Evolutionary conservation across 2,888 invertebrate genomes (phyloP).

Genomic region (Tenthredo distinguenda): DNA sequence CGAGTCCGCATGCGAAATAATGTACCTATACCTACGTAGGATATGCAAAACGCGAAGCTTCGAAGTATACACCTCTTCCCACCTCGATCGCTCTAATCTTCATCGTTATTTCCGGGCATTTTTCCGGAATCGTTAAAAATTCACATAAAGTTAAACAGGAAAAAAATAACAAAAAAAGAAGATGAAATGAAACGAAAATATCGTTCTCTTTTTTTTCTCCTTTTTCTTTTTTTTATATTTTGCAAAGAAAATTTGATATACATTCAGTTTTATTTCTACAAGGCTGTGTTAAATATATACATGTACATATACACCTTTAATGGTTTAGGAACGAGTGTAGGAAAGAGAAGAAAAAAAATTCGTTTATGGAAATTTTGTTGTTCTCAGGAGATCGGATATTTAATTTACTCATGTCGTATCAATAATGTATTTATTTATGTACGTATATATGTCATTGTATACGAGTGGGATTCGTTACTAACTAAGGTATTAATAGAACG

Average conservation of each 20-base stretch:
- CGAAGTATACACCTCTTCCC: no score
- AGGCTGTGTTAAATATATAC: no score
- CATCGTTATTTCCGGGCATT: not conserved
- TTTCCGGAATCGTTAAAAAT: not conserved
- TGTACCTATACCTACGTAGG: not conserved
- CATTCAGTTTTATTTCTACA: no score
- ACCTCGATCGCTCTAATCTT: not conserved
- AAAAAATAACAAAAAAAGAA: no score
- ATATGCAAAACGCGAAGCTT: not conserved
- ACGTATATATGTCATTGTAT: not conserved
- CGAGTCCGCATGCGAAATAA: not conserved
- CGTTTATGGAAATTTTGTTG: not conserved
- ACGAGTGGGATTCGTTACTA: slow-evolving; percentile 22
- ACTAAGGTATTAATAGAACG: slow-evolving; percentile 61
- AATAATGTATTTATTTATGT: not conserved
- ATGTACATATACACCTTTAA: no score
- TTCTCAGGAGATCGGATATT: not conserved
- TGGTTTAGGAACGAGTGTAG: no score
- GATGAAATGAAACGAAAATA: no score
- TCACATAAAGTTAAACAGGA: no score
- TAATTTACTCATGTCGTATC: not conserved
- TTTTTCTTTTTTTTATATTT: not conserved
- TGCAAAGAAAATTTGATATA: no score
- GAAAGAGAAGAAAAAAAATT: not conserved
- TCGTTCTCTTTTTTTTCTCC: not conserved